A percentile compares a stretch with the other conserved stretches of the same genome.
Conservation (phyloP, 2,888 invertebrate species). For the Norana najaformis region DNA sequence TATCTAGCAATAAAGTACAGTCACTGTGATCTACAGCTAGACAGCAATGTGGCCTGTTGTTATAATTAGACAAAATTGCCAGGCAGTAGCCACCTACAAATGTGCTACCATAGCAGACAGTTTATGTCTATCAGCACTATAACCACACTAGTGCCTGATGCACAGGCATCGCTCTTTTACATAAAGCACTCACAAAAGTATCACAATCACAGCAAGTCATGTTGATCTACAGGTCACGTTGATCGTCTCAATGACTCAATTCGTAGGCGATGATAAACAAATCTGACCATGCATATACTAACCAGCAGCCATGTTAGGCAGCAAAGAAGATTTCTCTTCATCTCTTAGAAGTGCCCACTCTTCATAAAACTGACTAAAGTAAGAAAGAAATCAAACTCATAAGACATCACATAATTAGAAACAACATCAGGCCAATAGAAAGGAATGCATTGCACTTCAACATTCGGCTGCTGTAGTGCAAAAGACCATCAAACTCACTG, state of each 20-base stretch:
- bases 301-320: constrained; percentile 87
- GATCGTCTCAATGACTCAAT: neutral
- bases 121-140: neutral
- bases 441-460: too few species aligned
- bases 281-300: neutral
- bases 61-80: neutral
- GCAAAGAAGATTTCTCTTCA: constrained; percentile 75
- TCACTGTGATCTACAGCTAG: neutral
- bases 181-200: too few species aligned
- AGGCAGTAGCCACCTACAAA: neutral
- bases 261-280: neutral
- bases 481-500: too few species aligned
- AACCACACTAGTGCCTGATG: neutral
- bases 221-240: neutral
- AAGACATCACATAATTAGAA: neutral
- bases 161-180: neutral
- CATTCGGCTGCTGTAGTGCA: too few species aligned
- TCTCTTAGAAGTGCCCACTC: constrained; percentile 82
- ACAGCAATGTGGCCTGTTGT: neutral
- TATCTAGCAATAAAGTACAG: too few species aligned
- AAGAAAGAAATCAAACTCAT: constrained; percentile 25
- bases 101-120: neutral
- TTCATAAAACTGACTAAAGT: constrained; percentile 74
- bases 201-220: neutral
- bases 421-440: neutral